A percentile compares a stretch with the other conserved stretches of the same genome.
phyloP scores from a whole-genome alignment of 2,888 invertebrate species.

The Bembecia ichneumoniformis region DNA sequence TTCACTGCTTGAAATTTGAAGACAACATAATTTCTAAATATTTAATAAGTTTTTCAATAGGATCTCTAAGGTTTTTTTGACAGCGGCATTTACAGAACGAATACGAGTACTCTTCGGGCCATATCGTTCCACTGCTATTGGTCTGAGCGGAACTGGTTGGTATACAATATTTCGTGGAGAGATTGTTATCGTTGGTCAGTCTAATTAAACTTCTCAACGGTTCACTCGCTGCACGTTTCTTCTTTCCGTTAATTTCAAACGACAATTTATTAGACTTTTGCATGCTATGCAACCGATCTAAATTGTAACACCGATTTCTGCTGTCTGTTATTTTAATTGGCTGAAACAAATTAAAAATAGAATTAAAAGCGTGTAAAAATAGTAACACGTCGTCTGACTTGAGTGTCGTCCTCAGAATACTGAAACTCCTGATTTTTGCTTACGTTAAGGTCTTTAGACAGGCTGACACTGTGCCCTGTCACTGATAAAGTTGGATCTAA shows the following conservation, averaged over 20 bases:
- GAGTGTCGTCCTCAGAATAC: no score
- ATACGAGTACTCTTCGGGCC: constrained; percentile 15
- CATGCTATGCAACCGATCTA: constrained; percentile 6
- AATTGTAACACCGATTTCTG: background rate
- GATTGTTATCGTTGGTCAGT: constrained; percentile 5
- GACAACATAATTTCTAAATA: constrained; percentile 42
- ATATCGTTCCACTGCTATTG: constrained; percentile 12
- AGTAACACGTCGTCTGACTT: no score
- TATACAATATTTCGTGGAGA: background rate
- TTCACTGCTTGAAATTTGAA: constrained; percentile 13
- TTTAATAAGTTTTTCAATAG: constrained; percentile 42
- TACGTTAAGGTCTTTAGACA: no score
- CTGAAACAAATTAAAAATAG: background rate
- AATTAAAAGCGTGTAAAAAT: no score
- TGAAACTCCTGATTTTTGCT: no score
- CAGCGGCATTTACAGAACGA: constrained; percentile 19
- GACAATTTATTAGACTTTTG: constrained; percentile 10
- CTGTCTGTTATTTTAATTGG: background rate
- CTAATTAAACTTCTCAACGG: constrained; percentile 24
- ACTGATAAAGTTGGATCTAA: no score
- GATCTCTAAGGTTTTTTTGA: constrained; percentile 27
- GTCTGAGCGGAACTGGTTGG: constrained; percentile 11
- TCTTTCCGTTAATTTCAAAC: constrained; percentile 12
- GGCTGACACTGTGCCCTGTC: no score
- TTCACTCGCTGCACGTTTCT: constrained; percentile 20